These are phyloP conservation scores for Itoplectis maculator DNA, from an alignment of 2,888 invertebrate genomes.

Conservation along the genomic window DNA sequence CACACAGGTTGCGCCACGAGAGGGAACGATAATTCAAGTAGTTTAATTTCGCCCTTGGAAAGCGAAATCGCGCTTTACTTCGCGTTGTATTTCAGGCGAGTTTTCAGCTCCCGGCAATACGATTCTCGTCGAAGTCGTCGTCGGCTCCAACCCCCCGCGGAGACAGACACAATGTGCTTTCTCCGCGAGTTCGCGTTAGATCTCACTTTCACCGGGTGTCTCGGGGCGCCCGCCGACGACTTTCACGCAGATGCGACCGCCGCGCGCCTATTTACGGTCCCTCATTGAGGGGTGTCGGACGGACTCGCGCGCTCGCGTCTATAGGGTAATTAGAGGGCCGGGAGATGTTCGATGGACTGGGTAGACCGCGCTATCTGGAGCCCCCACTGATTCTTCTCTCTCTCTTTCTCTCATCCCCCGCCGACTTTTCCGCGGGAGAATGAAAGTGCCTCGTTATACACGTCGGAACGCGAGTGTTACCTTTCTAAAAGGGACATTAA, in stretches of 20 bases:
- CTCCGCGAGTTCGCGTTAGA: slow-evolving; percentile 59
- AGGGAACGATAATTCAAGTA: slow-evolving; percentile 18
- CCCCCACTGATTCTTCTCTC: slow-evolving; percentile 75
- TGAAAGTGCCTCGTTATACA: slow-evolving; percentile 73
- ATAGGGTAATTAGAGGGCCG: slow-evolving; percentile 84
- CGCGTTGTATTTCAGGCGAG: slow-evolving; percentile 5
- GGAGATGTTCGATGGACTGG: slow-evolving; percentile 69
- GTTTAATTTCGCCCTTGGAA: slow-evolving; percentile 12
- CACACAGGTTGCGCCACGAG: background rate
- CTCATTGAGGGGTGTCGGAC: slow-evolving; percentile 61
- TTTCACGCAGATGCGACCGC: slow-evolving; percentile 69
- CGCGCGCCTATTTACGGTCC: slow-evolving; percentile 67
- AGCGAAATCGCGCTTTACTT: slow-evolving; percentile 2
- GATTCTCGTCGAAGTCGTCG: slow-evolving; percentile 58
- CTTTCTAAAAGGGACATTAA: slow-evolving; percentile 79
- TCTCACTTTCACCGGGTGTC: slow-evolving; percentile 69
- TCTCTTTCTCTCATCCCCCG: slow-evolving; percentile 31
- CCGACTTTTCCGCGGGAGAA: slow-evolving; percentile 13
- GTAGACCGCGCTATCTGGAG: slow-evolving; percentile 76
- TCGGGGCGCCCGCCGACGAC: slow-evolving; percentile 36
- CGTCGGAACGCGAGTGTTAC: slow-evolving; percentile 62
- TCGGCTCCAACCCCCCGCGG: slow-evolving; percentile 43
- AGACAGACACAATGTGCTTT: slow-evolving; percentile 65
- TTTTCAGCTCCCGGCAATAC: slow-evolving; percentile 43
- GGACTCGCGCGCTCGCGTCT: slow-evolving; percentile 70